phyloP scores from a whole-genome alignment of 2,888 invertebrate species.

The Mesochorus sp. region DNA sequence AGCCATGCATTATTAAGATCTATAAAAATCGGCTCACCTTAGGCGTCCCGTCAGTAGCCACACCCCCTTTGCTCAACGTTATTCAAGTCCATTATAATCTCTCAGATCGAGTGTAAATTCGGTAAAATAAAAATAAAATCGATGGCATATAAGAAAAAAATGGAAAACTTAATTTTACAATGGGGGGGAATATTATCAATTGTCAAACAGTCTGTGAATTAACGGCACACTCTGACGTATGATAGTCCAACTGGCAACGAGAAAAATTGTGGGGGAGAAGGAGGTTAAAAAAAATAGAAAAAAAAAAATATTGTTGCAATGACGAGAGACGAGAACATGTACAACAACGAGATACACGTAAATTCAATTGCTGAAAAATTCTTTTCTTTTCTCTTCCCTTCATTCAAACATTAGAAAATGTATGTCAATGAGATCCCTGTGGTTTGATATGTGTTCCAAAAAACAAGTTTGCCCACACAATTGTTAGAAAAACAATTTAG shows the following conservation, averaged over 20 bases:
- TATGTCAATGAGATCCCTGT: slow-evolving; percentile 60
- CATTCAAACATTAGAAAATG: slow-evolving; percentile 26
- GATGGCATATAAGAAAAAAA: too few species aligned
- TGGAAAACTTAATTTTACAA: slow-evolving; percentile 4
- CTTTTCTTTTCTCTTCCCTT: slow-evolving; percentile 10
- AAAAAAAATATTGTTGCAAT: slow-evolving; percentile 40
- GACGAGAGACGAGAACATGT: slow-evolving; percentile 48
- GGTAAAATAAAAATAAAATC: slow-evolving; percentile 4
- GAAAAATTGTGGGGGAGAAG: too few species aligned
- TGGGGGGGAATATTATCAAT: slow-evolving; percentile 21
- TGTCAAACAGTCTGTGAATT: neutral
- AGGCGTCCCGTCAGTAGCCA: slow-evolving; percentile 78
- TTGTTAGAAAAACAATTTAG: slow-evolving; percentile 82
- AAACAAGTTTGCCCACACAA: slow-evolving; percentile 56
- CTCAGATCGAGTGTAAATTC: slow-evolving; percentile 61
- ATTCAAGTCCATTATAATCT: slow-evolving; percentile 79
- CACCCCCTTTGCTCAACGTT: slow-evolving; percentile 77
- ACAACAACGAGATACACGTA: slow-evolving; percentile 43
- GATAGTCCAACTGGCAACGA: slow-evolving; percentile 22
- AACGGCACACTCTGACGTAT: slow-evolving; percentile 35
- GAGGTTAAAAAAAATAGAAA: neutral
- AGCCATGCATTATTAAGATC: slow-evolving; percentile 73
- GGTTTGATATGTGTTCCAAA: slow-evolving; percentile 43
- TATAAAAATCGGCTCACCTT: slow-evolving; percentile 79
- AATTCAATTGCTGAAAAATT: neutral